Conservation (phyloP, 2,888 invertebrate species). For the Dasysyrphus tricinctus region DNA sequence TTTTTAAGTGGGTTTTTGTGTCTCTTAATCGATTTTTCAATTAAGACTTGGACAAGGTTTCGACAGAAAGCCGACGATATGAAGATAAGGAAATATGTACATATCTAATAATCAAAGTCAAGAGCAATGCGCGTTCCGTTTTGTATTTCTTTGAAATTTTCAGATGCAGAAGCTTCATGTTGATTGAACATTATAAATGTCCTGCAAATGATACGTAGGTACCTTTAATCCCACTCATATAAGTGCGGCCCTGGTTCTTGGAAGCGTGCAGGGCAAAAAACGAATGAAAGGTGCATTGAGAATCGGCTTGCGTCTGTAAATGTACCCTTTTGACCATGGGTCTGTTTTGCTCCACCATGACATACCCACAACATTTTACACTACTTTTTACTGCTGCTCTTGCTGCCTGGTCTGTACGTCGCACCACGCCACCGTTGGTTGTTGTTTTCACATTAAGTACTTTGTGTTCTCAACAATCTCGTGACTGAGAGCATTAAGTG, state of each 20-base stretch:
- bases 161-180: no score
- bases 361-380: conserved; percentile 15
- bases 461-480: conserved; percentile 75
- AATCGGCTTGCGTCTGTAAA: conserved; percentile 56
- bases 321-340: conserved; percentile 65
- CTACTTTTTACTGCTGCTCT: neutral
- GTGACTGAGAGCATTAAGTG: conserved; percentile 77
- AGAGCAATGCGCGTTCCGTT: no score
- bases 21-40: no score
- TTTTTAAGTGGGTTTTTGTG: no score
- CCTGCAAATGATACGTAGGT: no score
- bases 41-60: no score
- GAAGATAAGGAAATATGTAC: no score
- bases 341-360: conserved; percentile 22
- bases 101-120: no score
- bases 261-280: conserved; percentile 36
- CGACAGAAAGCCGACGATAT: no score
- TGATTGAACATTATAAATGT: no score
- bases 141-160: no score
- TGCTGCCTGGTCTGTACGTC: neutral
- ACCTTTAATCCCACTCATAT: no score
- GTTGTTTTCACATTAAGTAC: conserved; percentile 75
- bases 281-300: conserved; percentile 26
- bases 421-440: conserved; percentile 1
- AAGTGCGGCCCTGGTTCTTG: conserved; percentile 3